A percentile compares a stretch with the other conserved stretches of the same genome.
These are phyloP conservation scores for Strigamia maritima DNA, from an alignment of 2,888 invertebrate genomes.

Conservation along the genomic window DNA sequence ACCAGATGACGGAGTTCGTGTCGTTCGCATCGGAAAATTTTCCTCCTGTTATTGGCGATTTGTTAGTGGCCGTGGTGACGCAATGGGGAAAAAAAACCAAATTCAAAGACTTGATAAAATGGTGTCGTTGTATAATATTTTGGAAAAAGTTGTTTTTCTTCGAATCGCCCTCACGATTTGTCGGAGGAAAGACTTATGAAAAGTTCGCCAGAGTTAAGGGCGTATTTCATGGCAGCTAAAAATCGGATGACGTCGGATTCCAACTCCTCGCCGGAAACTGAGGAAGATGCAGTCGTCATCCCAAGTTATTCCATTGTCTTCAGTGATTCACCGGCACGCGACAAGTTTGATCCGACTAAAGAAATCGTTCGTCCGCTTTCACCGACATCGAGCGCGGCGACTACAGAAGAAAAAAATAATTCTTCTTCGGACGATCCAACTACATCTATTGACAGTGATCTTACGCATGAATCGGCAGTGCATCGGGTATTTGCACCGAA, in stretches of 20 bases:
- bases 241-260: neutral
- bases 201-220: neutral
- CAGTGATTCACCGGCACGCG: too few species aligned
- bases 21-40: neutral
- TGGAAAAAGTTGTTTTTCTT: neutral
- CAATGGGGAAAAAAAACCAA: slow-evolving; percentile 4
- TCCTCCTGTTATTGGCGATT: neutral
- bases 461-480: neutral
- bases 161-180: neutral
- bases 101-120: neutral
- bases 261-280: too few species aligned
- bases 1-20: neutral
- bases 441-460: neutral
- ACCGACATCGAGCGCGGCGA: too few species aligned
- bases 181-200: neutral
- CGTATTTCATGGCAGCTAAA: neutral
- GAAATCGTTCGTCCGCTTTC: neutral
- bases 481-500: neutral
- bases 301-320: too few species aligned
- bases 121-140: neutral
- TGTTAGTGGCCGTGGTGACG: neutral
- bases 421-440: too few species aligned
- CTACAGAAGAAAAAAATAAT: too few species aligned
- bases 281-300: too few species aligned
- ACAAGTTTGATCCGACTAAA: too few species aligned